Evolutionary conservation across 2,888 invertebrate genomes (phyloP).

Genomic region (Chouioia cunea): DNA sequence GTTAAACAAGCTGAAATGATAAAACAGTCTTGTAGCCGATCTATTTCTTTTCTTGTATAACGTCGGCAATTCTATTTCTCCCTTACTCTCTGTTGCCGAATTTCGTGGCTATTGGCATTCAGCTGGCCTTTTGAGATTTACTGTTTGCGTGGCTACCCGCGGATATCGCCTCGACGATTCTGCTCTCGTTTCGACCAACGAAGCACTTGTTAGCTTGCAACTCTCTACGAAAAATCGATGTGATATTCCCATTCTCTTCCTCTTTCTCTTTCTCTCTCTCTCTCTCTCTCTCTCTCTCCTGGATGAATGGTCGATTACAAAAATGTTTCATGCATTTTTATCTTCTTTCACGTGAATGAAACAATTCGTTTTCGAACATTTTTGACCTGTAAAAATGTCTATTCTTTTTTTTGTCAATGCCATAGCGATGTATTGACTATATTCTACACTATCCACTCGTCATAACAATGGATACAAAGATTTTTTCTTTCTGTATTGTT

Average conservation of each 20-base stretch:
- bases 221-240: not conserved
- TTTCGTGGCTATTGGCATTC: not conserved
- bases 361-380: no score
- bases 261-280: constrained; percentile 22
- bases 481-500: no score
- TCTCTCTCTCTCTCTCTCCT: constrained; percentile 24
- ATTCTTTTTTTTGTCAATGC: no score
- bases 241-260: constrained; percentile 8
- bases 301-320: no score
- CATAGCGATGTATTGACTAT: no score
- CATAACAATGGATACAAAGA: no score
- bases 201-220: constrained; percentile 14
- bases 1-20: no score
- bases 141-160: constrained; percentile 24
- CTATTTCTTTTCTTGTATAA: constrained; percentile 1
- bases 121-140: constrained; percentile 19
- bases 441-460: no score
- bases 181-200: not conserved
- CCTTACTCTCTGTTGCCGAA: not conserved
- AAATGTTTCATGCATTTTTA: no score
- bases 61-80: constrained; percentile 25
- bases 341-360: no score
- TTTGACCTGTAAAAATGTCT: no score
- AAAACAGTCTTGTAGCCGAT: no score
- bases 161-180: not conserved